phyloP scores from a whole-genome alignment of 2,797 vertebrate species.

The Urosaurus nigricauda region DNA sequence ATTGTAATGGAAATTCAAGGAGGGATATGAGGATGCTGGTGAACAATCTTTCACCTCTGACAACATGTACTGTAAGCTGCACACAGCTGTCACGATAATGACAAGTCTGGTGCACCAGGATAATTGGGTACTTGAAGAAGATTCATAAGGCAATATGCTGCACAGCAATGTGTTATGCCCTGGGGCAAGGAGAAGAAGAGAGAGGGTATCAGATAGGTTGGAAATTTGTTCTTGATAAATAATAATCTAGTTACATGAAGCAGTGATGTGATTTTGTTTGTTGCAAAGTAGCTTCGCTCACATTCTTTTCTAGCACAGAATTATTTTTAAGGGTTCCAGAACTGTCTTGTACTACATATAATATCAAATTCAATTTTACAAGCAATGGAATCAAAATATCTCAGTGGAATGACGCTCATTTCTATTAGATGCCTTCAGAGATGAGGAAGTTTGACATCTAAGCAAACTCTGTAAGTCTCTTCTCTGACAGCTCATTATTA shows the following conservation, averaged over 20 bases:
- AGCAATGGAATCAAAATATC: constrained; percentile 46
- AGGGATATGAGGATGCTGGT: constrained; percentile 55
- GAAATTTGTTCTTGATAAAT: constrained; percentile 74
- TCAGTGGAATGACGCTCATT: not conserved
- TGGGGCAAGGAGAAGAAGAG: constrained; percentile 63
- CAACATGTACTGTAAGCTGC: constrained; percentile 61
- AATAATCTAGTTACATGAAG: constrained; percentile 63
- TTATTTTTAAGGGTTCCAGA: constrained; percentile 60
- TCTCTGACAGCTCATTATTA: constrained; percentile 80
- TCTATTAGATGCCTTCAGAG: constrained; percentile 14
- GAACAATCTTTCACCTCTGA: constrained; percentile 79
- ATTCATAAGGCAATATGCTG: constrained; percentile 81
- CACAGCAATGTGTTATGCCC: constrained; percentile 70
- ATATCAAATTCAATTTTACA: constrained; percentile 40
- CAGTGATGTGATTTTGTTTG: constrained; percentile 67
- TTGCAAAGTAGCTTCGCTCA: constrained; percentile 42
- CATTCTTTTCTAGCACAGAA: not conserved
- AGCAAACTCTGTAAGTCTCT: constrained; percentile 58
- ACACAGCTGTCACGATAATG: constrained; percentile 78
- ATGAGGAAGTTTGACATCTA: constrained; percentile 69
- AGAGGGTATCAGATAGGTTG: constrained; percentile 54
- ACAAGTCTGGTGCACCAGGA: constrained; percentile 72
- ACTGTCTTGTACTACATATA: constrained; percentile 41
- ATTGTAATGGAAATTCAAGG: constrained; percentile 71
- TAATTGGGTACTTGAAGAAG: constrained; percentile 85